Evolutionary conservation across 2,113 vertebrate species (phyloP).

Genomic region (Hemicordylus capensis): DNA sequence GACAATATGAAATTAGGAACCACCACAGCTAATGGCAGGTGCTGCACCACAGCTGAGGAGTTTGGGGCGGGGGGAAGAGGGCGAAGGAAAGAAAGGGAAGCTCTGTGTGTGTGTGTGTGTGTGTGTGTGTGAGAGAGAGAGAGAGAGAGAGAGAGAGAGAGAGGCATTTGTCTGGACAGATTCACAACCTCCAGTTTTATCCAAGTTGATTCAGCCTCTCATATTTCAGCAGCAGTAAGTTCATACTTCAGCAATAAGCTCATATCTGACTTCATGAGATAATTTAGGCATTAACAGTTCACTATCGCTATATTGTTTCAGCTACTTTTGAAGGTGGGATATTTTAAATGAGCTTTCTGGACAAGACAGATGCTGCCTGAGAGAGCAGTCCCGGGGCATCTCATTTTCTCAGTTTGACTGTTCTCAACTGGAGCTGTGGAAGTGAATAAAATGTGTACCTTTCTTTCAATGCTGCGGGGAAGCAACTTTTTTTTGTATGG

Average conservation of each 20-base stretch:
- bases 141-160: conserved; percentile 26
- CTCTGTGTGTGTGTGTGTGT: conserved; percentile 4
- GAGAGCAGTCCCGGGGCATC: background rate
- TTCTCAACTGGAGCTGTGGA: background rate
- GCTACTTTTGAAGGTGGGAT: conserved; percentile 5
- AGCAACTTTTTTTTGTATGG: background rate
- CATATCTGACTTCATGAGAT: conserved; percentile 21
- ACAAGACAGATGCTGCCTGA: background rate
- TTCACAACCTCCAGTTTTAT: conserved; percentile 50
- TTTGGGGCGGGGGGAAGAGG: conserved; percentile 17
- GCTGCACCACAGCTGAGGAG: conserved; percentile 71
- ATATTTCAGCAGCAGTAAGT: conserved; percentile 15
- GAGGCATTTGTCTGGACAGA: conserved; percentile 20
- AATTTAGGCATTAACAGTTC: conserved; percentile 7
- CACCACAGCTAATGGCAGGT: conserved; percentile 89
- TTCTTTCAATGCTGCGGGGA: too few relatives aligned
- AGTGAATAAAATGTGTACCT: background rate
- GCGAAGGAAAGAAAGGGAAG: conserved; percentile 1
- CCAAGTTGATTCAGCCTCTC: conserved; percentile 23
- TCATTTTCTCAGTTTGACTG: background rate
- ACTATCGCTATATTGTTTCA: conserved; percentile 33
- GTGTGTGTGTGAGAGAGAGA: background rate
- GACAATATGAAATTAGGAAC: conserved; percentile 88
- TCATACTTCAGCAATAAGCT: too few relatives aligned
- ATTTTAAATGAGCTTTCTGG: conserved; percentile 21